Percentiles rank a stretch among this genome's conserved stretches.
Evolutionary conservation across 2,888 invertebrate species (phyloP).

Genomic region (Netelia inedita): DNA sequence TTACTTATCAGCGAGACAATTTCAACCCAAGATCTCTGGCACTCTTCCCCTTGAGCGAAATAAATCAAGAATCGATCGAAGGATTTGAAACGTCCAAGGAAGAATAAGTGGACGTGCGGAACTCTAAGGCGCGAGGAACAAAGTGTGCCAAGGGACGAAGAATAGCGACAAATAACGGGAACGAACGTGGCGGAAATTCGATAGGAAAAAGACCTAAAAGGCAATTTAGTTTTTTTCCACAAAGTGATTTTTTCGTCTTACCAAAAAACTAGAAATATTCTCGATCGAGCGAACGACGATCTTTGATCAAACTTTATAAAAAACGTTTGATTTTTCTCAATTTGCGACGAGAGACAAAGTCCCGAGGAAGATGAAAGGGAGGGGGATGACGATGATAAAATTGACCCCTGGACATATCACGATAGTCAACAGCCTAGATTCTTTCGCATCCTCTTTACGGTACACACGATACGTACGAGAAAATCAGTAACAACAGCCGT

Average conservation of each 20-base stretch:
- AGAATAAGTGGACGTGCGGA: conserved; percentile 15
- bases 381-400: conserved; percentile 46
- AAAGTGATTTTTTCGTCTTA: not conserved
- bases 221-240: not conserved
- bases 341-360: conserved; percentile 21
- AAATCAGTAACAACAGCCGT: conserved; percentile 19
- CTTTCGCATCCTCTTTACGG: conserved; percentile 51
- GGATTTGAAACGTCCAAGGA: conserved; percentile 69
- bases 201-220: not conserved
- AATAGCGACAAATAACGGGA: not conserved
- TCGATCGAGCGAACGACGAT: too few species aligned
- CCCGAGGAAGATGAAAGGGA: not conserved
- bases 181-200: conserved; percentile 26
- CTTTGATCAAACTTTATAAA: not conserved
- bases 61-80: conserved; percentile 79
- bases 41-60: conserved; percentile 35
- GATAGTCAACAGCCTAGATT: conserved; percentile 71
- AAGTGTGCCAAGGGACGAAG: conserved; percentile 13
- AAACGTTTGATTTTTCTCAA: conserved; percentile 15
- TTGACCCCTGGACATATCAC: conserved; percentile 39
- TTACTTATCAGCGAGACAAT: conserved; percentile 33
- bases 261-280: too few species aligned
- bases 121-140: not conserved
- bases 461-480: not conserved
- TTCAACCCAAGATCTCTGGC: conserved; percentile 31